Evolutionary conservation across 2,888 invertebrate species (phyloP).

Genomic region (Cantharis nigra): DNA sequence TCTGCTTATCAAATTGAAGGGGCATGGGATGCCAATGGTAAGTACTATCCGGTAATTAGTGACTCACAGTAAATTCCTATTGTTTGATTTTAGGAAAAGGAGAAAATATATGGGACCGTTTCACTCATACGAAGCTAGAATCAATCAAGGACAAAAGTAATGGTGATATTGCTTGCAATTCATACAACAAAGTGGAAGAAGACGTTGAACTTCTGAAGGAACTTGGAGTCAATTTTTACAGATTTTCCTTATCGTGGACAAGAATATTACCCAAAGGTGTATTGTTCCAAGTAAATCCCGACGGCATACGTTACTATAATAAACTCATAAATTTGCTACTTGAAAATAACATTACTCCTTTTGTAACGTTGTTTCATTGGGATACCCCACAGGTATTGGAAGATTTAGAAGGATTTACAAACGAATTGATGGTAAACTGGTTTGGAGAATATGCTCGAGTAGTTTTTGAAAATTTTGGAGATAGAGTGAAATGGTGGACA

Average conservation of each 20-base stretch:
- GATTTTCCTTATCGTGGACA: conserved; percentile 78
- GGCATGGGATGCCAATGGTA: conserved; percentile 48
- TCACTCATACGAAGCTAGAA: conserved; percentile 57
- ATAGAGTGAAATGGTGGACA: conserved; percentile 55
- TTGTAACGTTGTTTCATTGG: conserved; percentile 58
- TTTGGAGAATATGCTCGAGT: conserved; percentile 62
- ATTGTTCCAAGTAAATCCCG: conserved; percentile 66
- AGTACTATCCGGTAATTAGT: neutral
- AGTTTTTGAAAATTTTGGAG: conserved; percentile 44
- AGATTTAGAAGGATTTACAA: conserved; percentile 55
- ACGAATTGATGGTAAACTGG: conserved; percentile 59
- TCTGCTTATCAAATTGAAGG: conserved; percentile 53
- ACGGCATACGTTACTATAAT: conserved; percentile 77
- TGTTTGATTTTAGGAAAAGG: conserved; percentile 60
- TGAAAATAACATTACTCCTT: conserved; percentile 59
- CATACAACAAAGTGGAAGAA: conserved; percentile 68
- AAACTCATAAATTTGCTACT: conserved; percentile 73
- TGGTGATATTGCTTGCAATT: conserved; percentile 71
- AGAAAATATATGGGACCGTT: conserved; percentile 66
- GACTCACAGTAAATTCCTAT: neutral
- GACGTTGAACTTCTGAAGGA: conserved; percentile 67
- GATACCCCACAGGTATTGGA: conserved; percentile 60
- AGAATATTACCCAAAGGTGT: conserved; percentile 74
- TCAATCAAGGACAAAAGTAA: conserved; percentile 62
- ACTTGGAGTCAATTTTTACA: conserved; percentile 68